Base-by-base conservation (phyloP, 2,888 invertebrate genomes). In the Sinelater perroti region DNA sequence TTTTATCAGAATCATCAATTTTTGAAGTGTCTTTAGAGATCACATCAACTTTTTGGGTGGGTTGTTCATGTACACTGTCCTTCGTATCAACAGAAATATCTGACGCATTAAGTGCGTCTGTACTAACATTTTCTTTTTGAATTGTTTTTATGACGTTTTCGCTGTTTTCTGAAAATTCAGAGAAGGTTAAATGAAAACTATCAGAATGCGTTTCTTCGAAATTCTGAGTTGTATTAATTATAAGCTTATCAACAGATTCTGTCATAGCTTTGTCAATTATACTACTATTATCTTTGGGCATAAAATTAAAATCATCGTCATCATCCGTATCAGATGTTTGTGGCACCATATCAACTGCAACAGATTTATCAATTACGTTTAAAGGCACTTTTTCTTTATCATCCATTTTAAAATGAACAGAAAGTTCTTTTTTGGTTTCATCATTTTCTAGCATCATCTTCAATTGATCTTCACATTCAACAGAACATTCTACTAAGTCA, bases 231-330 rank as follows among this genome's bases (percentile, higher is more conserved):
- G 30, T 11, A 30, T 45, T 30, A 28, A 40, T 13, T 7, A 45
- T 11, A 8, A 7, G 11, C 17, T 30, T 30, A 30, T 45, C 7
- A 1, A 18, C 30, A 3, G 13, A 4, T 1, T 52, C 16, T 3
- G 14, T 6, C 2, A 8, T 31, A 40, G 11, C 11, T 24, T 33
- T 52, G 4, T 16, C 20, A 11, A 33, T 11, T 6, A 31, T 3
- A 6, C 24, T 24, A 33, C 24, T 33, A n/a, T 17, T 33, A 20
- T 17, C 24, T 20, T 31, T 8, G 13, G 35, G 13, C 3, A 13
- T 28, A 45, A 53, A 53, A 26, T 45, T 45, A 28, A 53, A 53
- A 35, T 45, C 45, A 26, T 38, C 18, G 7, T 38, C 26, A 1
- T 42, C 26, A 26, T 18, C 20, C n/a, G n/a, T n/a, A n/a, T n/a